Evolutionary conservation across 2,797 vertebrate species (phyloP).

Genomic region (Psittacula echo): DNA sequence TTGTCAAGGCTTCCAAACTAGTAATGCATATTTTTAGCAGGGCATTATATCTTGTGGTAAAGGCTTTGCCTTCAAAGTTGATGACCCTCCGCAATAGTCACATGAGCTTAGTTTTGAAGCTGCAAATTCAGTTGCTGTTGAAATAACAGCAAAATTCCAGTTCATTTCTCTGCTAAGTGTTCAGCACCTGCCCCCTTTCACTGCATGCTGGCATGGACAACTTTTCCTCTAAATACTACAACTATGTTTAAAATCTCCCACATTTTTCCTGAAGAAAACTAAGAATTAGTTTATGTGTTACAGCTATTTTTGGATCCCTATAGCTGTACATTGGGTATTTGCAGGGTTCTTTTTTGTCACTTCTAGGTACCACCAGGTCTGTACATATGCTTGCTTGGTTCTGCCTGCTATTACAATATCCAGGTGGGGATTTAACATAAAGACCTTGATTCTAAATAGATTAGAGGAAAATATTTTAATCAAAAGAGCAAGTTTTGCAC

Average conservation of each 20-base stretch:
- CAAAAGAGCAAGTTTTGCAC: neutral
- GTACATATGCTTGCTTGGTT: neutral
- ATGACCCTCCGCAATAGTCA: neutral
- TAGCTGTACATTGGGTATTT: neutral
- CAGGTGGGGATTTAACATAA: neutral
- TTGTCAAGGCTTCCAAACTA: neutral
- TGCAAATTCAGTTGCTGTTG: neutral
- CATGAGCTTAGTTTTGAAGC: neutral
- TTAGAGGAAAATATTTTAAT: neutral
- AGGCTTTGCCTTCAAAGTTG: neutral
- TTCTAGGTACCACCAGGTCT: neutral
- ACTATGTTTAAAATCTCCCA: neutral
- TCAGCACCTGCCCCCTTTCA: neutral
- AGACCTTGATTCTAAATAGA: neutral
- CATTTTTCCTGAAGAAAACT: neutral
- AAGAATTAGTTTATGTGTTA: neutral
- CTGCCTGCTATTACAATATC: neutral
- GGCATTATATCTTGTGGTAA: neutral
- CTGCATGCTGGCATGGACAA: neutral
- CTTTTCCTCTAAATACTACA: neutral
- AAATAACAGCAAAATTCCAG: neutral
- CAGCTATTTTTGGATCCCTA: neutral
- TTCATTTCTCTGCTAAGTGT: neutral
- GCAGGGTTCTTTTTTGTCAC: neutral
- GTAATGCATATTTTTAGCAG: neutral